phyloP scores from a whole-genome alignment of 2,888 invertebrate species.

The Timema podura region DNA sequence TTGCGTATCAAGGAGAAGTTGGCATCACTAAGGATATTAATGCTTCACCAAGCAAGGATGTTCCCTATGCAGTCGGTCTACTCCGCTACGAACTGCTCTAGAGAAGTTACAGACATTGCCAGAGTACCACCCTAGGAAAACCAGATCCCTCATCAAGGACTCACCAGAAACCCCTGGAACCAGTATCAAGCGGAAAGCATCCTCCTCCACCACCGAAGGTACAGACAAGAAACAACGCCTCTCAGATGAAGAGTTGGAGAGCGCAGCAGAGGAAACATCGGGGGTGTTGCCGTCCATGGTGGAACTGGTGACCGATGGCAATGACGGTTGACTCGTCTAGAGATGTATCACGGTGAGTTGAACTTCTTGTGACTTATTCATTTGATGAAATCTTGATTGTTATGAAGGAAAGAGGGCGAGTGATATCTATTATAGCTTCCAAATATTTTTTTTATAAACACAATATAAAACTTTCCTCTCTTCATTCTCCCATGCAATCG shows the following conservation, averaged over 20 bases:
- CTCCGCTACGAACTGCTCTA: slow-evolving; percentile 43
- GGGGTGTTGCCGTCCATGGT: slow-evolving; percentile 21
- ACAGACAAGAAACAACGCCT: slow-evolving; percentile 19
- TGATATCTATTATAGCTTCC: too few species aligned
- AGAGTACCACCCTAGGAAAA: slow-evolving; percentile 46
- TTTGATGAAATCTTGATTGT: too few species aligned
- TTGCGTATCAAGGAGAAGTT: too few species aligned
- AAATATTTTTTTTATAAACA: too few species aligned
- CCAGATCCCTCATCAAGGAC: slow-evolving; percentile 42
- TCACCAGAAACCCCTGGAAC: slow-evolving; percentile 17
- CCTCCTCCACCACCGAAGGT: slow-evolving; percentile 10
- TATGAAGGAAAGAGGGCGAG: too few species aligned
- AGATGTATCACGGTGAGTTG: too few species aligned
- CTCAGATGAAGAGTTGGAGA: slow-evolving; percentile 8
- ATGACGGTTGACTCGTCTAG: slow-evolving; percentile 8
- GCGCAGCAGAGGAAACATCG: not conserved
- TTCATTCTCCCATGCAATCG: too few species aligned
- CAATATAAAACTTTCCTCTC: too few species aligned
- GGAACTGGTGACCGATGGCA: slow-evolving; percentile 19
- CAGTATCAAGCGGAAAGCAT: slow-evolving; percentile 23
- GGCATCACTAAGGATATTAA: not conserved
- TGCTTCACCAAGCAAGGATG: slow-evolving; percentile 42
- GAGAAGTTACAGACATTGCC: slow-evolving; percentile 46
- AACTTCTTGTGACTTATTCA: too few species aligned
- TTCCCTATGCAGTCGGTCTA: slow-evolving; percentile 46